Evolutionary conservation across 1,140 invertebrate species (phyloP).

Genomic region (Cherax quadricarinatus): DNA sequence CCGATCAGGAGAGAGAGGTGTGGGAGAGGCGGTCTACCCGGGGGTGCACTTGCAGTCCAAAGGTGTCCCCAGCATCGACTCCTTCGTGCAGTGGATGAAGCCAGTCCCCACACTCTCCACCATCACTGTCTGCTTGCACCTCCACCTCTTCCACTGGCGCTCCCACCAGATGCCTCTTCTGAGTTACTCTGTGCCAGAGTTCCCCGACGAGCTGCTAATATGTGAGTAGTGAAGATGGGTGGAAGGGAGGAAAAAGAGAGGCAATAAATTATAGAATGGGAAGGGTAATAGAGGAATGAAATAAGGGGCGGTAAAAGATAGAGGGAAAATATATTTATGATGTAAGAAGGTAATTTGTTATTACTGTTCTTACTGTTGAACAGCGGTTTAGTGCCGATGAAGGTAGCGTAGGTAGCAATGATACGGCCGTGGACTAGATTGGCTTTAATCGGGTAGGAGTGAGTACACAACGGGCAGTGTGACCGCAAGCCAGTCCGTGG

Average conservation of each 20-base stretch:
- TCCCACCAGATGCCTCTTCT: constrained; percentile 44
- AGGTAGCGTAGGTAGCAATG: too few species aligned
- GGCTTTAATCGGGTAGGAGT: too few species aligned
- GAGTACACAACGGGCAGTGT: too few species aligned
- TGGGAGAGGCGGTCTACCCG: not conserved
- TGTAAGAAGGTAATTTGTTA: too few species aligned
- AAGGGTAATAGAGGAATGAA: not conserved
- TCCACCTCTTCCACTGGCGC: constrained; percentile 41
- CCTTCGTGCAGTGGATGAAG: constrained; percentile 3
- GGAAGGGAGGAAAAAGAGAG: not conserved
- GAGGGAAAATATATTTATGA: too few species aligned
- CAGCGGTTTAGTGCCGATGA: too few species aligned
- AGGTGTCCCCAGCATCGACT: constrained; percentile 5
- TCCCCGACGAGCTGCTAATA: constrained; percentile 61
- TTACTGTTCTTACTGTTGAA: too few species aligned
- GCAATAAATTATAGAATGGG: not conserved
- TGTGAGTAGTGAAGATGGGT: constrained; percentile 40
- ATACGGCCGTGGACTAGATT: too few species aligned
- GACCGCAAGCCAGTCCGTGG: too few species aligned
- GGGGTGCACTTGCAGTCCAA: not conserved
- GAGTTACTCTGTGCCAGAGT: constrained; percentile 65
- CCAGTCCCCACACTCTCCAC: constrained; percentile 31
- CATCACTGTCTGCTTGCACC: constrained; percentile 60
- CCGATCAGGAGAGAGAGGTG: not conserved
- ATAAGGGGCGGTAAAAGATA: not conserved